phyloP scores from a whole-genome alignment of 1,140 invertebrate genomes.

The Meloidogyne floridensis region DNA sequence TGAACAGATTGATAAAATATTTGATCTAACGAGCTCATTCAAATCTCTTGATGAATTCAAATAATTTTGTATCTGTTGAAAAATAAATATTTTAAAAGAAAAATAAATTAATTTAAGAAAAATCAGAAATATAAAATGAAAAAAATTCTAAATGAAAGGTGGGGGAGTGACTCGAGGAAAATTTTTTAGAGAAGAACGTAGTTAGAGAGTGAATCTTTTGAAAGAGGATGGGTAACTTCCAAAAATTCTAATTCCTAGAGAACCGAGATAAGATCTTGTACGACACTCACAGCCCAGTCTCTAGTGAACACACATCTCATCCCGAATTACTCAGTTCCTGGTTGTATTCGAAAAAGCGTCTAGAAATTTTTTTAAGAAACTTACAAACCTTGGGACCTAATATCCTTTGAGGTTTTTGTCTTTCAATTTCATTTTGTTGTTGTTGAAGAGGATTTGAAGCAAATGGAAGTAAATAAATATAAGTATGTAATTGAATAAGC shows the following conservation, averaged over 20 bases:
- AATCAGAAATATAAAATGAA: no score
- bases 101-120: no score
- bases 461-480: slow-evolving; percentile 43
- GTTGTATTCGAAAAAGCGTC: not conserved
- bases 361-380: slow-evolving; percentile 20
- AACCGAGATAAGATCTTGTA: no score
- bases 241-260: no score
- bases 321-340: no score
- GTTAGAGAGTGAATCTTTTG: no score
- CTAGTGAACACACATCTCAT: no score
- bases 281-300: no score
- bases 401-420: not conserved
- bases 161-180: no score
- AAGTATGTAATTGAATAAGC: slow-evolving; percentile 47
- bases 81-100: not conserved
- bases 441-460: slow-evolving; percentile 29
- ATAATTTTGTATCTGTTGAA: slow-evolving; percentile 24
- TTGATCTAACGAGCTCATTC: slow-evolving; percentile 19
- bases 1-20: slow-evolving; percentile 35
- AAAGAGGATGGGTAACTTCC: no score
- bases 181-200: not conserved
- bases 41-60: slow-evolving; percentile 20
- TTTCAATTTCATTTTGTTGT: not conserved
- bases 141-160: no score
- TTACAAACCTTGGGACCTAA: not conserved